These are phyloP conservation scores for Baccha elongata DNA, from an alignment of 2,888 invertebrate genomes.

Conservation along the genomic window DNA sequence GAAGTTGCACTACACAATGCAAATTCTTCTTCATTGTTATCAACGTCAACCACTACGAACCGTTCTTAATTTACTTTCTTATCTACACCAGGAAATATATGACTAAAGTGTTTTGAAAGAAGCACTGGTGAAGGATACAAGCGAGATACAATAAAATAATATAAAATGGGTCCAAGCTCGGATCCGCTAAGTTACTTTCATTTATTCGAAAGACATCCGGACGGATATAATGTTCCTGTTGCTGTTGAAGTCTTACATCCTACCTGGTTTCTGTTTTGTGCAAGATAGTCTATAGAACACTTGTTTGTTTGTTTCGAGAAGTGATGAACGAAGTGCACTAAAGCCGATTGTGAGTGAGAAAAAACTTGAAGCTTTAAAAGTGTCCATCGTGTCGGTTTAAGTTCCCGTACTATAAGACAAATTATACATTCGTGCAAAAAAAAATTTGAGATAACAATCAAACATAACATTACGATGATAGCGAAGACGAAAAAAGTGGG, in stretches of 20 bases:
- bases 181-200: conserved; percentile 56
- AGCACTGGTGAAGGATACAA: conserved; percentile 20
- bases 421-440: too few species aligned
- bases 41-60: conserved; percentile 23
- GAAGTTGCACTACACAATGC: conserved; percentile 30
- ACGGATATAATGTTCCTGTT: conserved; percentile 59
- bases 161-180: not conserved
- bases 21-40: conserved; percentile 18
- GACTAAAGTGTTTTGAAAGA: not conserved
- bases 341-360: conserved; percentile 14
- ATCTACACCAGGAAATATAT: conserved; percentile 20
- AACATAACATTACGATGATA: too few species aligned
- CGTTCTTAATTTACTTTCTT: conserved; percentile 54
- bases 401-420: too few species aligned
- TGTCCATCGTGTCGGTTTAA: not conserved
- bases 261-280: conserved; percentile 8
- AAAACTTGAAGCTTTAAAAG: conserved; percentile 25
- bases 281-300: conserved; percentile 24
- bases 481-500: too few species aligned
- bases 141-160: too few species aligned
- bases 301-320: conserved; percentile 48
- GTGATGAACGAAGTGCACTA: conserved; percentile 44
- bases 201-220: conserved; percentile 60
- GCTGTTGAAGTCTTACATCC: conserved; percentile 39
- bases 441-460: too few species aligned